Evolutionary conservation across 2,797 vertebrate species (phyloP), one percentile per base, ranked within the genome.

Genomic region (Falco naumanni): DNA sequence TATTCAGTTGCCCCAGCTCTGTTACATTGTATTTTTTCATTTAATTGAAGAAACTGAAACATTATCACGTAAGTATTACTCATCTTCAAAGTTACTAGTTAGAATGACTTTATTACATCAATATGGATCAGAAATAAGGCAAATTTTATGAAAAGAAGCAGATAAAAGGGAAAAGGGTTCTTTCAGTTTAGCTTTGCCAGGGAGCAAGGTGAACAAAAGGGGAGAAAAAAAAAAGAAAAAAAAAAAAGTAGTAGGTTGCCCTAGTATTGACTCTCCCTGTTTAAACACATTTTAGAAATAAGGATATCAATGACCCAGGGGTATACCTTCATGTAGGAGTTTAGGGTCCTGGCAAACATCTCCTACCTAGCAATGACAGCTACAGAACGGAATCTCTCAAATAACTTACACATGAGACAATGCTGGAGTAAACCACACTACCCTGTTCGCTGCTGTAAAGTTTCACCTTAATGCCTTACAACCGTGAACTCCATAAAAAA

Each of bases 261-360:
- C 66, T 57, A 29, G 25, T 83, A 64, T 43, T 74, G 48, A 71
- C 45, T 85, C 33, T 4, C 15, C 1, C 3, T 54, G 28, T 85
- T 77, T 68, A 85, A 93, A 92, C 43, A 80, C 51, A 87, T 81
- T 78, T 91, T 75, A 78, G 59, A 93, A 78, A 82, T 47, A 74
- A 92, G 61, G 53, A 13, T 9, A 80, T 70, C 43, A 45, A 31
- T 75, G 50, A 81, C 29, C 19, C 57, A 65, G 43, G 26, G 14
- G 7, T 45, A 65, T 28, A 11, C 31, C 25, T 57, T 83, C 60
- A 71, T 3, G 10, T 53, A 68, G 64, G n/a, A 45, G 48, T 29
- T 29, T 59, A 47, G 16, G 41, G 71, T 80, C n/a, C 24, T 63
- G 76, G 66, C 37, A 87, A 70, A 8, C 70, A 20, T 21, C 78